phyloP scores from a whole-genome alignment of 64 coral and sea anemone species.

The Cladopsammia gracilis region DNA sequence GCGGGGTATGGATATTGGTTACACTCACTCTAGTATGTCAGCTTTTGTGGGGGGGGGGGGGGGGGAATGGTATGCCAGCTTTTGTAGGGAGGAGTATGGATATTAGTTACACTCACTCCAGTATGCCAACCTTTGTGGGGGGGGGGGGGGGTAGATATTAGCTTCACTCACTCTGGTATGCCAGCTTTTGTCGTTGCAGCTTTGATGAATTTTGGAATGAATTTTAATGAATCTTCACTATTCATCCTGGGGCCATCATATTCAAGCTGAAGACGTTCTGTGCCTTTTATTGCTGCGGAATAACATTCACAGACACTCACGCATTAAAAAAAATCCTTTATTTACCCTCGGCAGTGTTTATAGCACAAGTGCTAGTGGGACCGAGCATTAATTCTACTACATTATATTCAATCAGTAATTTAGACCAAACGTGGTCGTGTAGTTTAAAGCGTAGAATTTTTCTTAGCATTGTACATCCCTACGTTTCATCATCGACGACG shows the following conservation, averaged over 20 bases:
- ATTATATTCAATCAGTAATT: too few species aligned
- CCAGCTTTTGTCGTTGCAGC: not conserved
- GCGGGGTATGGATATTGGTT: too few species aligned
- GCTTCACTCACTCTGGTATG: not conserved
- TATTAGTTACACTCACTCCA: not conserved
- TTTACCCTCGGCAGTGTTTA: not conserved
- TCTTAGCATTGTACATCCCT: too few species aligned
- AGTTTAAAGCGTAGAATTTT: too few species aligned
- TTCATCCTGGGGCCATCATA: not conserved
- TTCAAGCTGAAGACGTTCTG: not conserved
- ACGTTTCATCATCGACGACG: not conserved
- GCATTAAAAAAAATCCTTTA: not conserved
- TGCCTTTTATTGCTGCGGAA: not conserved
- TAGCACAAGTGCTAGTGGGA: too few species aligned
- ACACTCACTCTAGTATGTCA: not conserved
- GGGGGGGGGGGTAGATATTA: too few species aligned
- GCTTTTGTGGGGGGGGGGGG: too few species aligned
- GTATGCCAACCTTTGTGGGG: too few species aligned
- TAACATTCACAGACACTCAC: not conserved
- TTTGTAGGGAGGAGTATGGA: too few species aligned
- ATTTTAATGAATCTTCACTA: not conserved
- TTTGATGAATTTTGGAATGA: not conserved
- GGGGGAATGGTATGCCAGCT: too few species aligned
- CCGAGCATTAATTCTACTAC: too few species aligned
- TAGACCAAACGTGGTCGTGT: too few species aligned